phyloP scores from a whole-genome alignment of 2,113 vertebrate genomes.

The Nettapus auritus region DNA sequence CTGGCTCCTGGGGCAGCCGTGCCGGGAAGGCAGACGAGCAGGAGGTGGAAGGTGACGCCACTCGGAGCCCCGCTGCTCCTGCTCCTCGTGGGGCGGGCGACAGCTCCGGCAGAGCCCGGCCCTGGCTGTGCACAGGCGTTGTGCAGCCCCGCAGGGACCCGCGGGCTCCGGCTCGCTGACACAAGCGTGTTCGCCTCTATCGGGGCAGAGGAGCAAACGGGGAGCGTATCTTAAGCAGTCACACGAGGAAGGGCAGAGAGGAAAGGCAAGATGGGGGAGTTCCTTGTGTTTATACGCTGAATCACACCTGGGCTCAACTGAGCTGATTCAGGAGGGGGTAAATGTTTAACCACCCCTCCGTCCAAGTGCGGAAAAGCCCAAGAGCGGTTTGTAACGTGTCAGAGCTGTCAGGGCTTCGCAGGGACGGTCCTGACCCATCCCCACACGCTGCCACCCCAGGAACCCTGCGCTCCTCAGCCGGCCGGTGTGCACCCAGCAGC shows the following conservation, averaged over 20 bases:
- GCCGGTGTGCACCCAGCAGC: not conserved
- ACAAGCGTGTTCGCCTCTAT: fast-evolving
- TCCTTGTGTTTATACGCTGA: not conserved
- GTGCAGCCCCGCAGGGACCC: not conserved
- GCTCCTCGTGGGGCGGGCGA: not conserved
- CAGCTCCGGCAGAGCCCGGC: fast-evolving
- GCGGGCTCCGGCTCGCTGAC: not conserved
- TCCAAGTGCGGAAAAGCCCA: not conserved
- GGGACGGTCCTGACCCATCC: not conserved
- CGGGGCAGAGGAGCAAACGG: not conserved
- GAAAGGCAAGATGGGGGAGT: not conserved
- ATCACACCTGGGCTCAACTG: not conserved
- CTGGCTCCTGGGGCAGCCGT: not conserved
- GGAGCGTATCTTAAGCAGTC: not conserved
- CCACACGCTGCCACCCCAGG: not conserved
- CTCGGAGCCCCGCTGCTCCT: fast-evolving
- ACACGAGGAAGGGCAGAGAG: fast-evolving
- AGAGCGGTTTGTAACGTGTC: not conserved
- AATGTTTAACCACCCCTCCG: not conserved
- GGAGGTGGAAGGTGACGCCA: not conserved
- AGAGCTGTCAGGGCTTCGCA: not conserved
- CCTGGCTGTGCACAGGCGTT: not conserved
- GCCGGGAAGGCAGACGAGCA: not conserved
- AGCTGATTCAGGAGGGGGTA: not conserved
- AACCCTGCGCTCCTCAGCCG: not conserved